Percentiles rank a stretch among this genome's conserved stretches.
phyloP scores from a whole-genome alignment of 53 echinoderm and acorn worm genomes.

The Pentamera pediparva region DNA sequence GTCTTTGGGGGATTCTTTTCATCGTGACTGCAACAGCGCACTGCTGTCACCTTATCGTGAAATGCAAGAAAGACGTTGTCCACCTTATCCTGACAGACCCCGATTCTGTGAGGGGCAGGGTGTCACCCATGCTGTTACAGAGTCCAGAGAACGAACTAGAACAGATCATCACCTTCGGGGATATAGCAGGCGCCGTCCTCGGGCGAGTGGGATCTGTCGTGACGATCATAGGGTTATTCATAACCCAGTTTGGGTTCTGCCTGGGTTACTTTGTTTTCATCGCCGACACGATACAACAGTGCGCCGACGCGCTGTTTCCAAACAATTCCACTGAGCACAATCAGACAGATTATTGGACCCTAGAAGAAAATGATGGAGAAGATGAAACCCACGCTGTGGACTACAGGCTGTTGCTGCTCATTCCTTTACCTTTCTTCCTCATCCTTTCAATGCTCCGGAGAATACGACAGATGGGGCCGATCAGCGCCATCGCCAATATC shows the following conservation, averaged over 20 bases:
- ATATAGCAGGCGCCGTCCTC: conserved; percentile 50
- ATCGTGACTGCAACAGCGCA: conserved; percentile 71
- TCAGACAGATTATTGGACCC: background rate
- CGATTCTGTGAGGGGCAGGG: background rate
- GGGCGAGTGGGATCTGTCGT: conserved; percentile 52
- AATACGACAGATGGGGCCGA: conserved; percentile 67
- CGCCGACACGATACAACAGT: conserved; percentile 59
- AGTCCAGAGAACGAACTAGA: conserved; percentile 31
- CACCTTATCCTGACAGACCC: conserved; percentile 39
- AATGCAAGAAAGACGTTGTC: conserved; percentile 70
- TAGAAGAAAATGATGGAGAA: background rate
- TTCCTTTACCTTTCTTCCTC: conserved; percentile 66
- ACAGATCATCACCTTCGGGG: conserved; percentile 61
- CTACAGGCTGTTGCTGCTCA: conserved; percentile 31
- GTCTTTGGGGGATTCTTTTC: conserved; percentile 58
- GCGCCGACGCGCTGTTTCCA: conserved; percentile 8
- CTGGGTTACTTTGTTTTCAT: conserved; percentile 75
- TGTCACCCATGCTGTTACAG: background rate
- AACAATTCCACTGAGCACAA: background rate
- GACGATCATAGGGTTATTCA: conserved; percentile 56
- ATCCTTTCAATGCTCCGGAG: conserved; percentile 60
- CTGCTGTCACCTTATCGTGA: conserved; percentile 86
- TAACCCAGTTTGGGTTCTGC: conserved; percentile 90
- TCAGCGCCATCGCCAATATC: conserved; percentile 70
- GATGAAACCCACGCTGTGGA: background rate